A percentile compares a stretch with the other conserved stretches of the same genome.
Evolutionary conservation across 2,888 invertebrate species (phyloP).

Genomic region (Amiota minor): DNA sequence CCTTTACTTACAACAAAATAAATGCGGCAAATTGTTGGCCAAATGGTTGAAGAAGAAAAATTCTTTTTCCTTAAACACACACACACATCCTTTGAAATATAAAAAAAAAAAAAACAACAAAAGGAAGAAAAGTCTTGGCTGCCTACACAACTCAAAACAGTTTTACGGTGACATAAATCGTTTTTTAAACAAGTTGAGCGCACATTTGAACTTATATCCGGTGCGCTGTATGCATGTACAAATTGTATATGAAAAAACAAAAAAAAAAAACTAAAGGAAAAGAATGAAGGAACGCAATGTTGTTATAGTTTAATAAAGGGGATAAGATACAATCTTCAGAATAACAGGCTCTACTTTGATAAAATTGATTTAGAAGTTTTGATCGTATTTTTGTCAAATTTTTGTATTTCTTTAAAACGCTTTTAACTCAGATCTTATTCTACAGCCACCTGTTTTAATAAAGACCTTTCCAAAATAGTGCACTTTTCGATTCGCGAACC

Average conservation of each 20-base stretch:
- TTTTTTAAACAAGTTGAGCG: constrained; percentile 20
- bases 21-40: constrained; percentile 61
- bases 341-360: too few species aligned
- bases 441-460: too few species aligned
- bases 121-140: not conserved
- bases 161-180: constrained; percentile 25
- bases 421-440: too few species aligned
- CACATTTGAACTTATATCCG: constrained; percentile 26
- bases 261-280: too few species aligned
- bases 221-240: not conserved
- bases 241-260: not conserved
- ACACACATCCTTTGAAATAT: constrained; percentile 57
- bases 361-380: too few species aligned
- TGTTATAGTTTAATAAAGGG: too few species aligned
- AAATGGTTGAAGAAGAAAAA: constrained; percentile 57
- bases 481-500: too few species aligned
- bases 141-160: constrained; percentile 58
- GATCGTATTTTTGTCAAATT: too few species aligned
- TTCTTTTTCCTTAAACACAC: constrained; percentile 46
- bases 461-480: too few species aligned
- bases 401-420: too few species aligned
- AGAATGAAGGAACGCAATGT: too few species aligned
- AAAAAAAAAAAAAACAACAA: constrained; percentile 36
- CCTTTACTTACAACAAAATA: constrained; percentile 1
- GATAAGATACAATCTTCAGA: too few species aligned